Base-by-base conservation (phyloP, 2,113 vertebrate species). In the Holacanthus passer region DNA sequence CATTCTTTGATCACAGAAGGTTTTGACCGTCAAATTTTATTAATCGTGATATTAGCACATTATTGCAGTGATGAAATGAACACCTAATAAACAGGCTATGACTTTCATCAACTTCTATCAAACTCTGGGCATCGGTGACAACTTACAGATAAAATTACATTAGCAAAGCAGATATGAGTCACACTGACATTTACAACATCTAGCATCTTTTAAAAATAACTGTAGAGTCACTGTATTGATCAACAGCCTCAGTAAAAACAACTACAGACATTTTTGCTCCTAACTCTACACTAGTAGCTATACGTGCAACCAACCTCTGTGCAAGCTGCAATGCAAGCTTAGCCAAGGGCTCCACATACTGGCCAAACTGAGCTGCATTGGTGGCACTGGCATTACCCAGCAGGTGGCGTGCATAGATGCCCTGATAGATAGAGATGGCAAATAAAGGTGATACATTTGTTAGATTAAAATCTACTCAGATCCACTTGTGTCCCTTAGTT, bases 301-400 rank as follows among this genome's bases (percentile, higher is more conserved):
- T 13, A 58, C 60, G n/a, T 52, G 56, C 9, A 67, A 79, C 83
- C 19, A 39, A 98, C 97, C 95, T 93, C 86, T 94, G 75, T 35
- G 95, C 94, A 29, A 98, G 88, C 19, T 94, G 94, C 81, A 99
- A 90, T 41, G 96, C 97, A 66, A 86, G 78, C 90, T 96, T 91
- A 88, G 97, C 97, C 89, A 97, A 91, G 60, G 97, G 97, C 85
- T 96, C 91, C 86, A 99, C 97, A 77, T 89, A 32, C 74, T 92
- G 94, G 66, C 89, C 89, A 73, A 96, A 97, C 70, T 92, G 66
- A 58, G 88, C 90, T 37, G 97, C 97, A 22, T 95, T 95, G 39
- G 94, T 94, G 43, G 97, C 96, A 83, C 95, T 95, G 87, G 97
- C 96, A 91, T 98, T 99, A 83, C 97, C 97, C 87, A 96, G 85